These are phyloP conservation scores for Papilio polytes DNA, from an alignment of 1,140 invertebrate species.

Conservation along the genomic window DNA sequence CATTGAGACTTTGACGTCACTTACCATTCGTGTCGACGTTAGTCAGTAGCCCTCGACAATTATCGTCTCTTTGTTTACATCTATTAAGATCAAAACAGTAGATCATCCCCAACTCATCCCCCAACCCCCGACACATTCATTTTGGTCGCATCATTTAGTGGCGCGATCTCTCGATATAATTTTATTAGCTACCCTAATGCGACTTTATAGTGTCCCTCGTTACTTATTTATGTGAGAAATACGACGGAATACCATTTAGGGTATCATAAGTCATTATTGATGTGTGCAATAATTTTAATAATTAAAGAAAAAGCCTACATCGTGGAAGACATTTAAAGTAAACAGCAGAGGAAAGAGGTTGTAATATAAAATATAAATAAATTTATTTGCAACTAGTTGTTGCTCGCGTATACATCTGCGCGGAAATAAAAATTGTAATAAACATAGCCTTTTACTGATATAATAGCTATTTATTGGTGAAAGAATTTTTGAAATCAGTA, in stretches of 20 bases:
- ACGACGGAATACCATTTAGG: neutral
- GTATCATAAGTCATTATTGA: neutral
- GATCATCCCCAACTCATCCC: neutral
- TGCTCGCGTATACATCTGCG: too few species aligned
- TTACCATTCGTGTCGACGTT: too few species aligned
- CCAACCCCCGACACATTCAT: neutral
- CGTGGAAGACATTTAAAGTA: too few species aligned
- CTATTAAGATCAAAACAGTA: neutral
- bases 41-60: neutral
- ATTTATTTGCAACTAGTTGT: too few species aligned
- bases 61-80: neutral
- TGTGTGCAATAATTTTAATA: neutral
- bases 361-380: too few species aligned
- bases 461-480: too few species aligned
- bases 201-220: slow-evolving; percentile 40
- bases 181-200: slow-evolving; percentile 52
- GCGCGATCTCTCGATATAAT: slow-evolving; percentile 53
- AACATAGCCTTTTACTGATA: too few species aligned
- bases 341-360: too few species aligned
- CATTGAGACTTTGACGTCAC: neutral
- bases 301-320: neutral
- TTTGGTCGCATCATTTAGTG: slow-evolving; percentile 45
- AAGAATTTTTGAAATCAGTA: too few species aligned
- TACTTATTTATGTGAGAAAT: slow-evolving; percentile 51
- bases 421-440: too few species aligned